A percentile compares a stretch with the other conserved stretches of the same genome.
phyloP scores from a whole-genome alignment of 37 sponge, comb jelly and placozoan species.

The Theonella swinhoei region DNA sequence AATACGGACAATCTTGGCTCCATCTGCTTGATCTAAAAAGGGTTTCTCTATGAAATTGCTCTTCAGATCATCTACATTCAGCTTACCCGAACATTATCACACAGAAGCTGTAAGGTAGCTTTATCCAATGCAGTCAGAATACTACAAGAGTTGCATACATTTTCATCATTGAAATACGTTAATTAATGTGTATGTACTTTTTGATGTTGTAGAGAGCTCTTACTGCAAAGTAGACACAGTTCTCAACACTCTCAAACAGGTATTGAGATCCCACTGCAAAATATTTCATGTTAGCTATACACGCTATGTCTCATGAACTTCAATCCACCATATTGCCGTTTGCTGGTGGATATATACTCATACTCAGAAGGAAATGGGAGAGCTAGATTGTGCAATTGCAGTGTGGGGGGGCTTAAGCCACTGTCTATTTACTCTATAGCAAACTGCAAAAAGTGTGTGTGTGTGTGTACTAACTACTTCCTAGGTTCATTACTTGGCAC shows the following conservation, averaged over 20 bases:
- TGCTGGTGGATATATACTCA: no score
- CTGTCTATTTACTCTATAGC: no score
- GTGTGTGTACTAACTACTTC: neutral
- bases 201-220: conserved; percentile 44
- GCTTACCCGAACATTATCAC: conserved; percentile 51
- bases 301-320: no score
- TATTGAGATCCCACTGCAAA: neutral
- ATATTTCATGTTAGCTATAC: no score
- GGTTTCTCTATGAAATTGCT: neutral
- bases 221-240: conserved; percentile 68
- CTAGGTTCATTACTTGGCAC: neutral
- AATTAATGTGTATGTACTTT: conserved; percentile 21
- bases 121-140: conserved; percentile 29
- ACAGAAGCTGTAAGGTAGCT: conserved; percentile 40
- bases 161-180: neutral
- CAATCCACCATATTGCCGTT: no score
- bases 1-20: conserved; percentile 15
- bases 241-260: conserved; percentile 29
- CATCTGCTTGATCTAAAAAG: conserved; percentile 7
- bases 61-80: neutral
- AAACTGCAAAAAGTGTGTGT: neutral
- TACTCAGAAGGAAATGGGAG: no score
- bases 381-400: no score
- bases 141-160: conserved; percentile 5
- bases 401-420: no score